Conservation (phyloP, 1,140 invertebrate genomes). For the Drosophila mauritiana region DNA sequence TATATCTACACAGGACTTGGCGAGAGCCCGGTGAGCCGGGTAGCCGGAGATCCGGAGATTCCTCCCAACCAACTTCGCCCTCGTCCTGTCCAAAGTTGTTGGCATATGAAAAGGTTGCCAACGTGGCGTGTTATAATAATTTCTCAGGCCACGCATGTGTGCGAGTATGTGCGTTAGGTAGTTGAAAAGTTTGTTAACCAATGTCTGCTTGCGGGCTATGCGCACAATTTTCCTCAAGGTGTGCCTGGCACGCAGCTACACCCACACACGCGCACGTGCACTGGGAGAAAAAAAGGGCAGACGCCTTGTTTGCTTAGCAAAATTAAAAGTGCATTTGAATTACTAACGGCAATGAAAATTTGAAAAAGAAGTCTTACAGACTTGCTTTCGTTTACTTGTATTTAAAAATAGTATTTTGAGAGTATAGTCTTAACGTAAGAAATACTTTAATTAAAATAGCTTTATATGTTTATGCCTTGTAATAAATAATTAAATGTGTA, state of each 20-base stretch:
- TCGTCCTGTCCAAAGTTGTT: constrained; percentile 69
- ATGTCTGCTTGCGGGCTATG: constrained; percentile 73
- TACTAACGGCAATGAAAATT: too few species aligned
- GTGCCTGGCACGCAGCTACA: constrained; percentile 71
- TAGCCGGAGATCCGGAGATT: neutral
- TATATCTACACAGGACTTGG: constrained; percentile 71
- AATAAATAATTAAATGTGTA: too few species aligned
- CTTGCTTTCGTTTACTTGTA: too few species aligned
- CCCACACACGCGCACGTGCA: constrained; percentile 1
- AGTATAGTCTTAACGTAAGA: too few species aligned
- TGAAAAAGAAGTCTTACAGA: too few species aligned
- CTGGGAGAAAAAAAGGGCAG: neutral
- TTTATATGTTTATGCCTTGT: too few species aligned
- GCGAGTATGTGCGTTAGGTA: constrained; percentile 49
- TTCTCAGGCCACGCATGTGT: constrained; percentile 68
- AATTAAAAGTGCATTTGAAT: too few species aligned
- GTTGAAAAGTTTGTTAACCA: constrained; percentile 80
- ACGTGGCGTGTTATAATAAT: constrained; percentile 83
- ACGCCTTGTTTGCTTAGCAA: too few species aligned
- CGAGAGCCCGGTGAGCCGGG: constrained; percentile 9
- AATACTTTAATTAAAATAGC: too few species aligned
- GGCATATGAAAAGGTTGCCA: constrained; percentile 82
- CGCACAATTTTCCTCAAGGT: constrained; percentile 67
- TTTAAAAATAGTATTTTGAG: too few species aligned
- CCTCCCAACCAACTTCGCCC: neutral